Evolutionary conservation across 2,113 vertebrate species (phyloP), one percentile per base, ranked within the genome.

Genomic region (Dicerorhinus sumatrensis): DNA sequence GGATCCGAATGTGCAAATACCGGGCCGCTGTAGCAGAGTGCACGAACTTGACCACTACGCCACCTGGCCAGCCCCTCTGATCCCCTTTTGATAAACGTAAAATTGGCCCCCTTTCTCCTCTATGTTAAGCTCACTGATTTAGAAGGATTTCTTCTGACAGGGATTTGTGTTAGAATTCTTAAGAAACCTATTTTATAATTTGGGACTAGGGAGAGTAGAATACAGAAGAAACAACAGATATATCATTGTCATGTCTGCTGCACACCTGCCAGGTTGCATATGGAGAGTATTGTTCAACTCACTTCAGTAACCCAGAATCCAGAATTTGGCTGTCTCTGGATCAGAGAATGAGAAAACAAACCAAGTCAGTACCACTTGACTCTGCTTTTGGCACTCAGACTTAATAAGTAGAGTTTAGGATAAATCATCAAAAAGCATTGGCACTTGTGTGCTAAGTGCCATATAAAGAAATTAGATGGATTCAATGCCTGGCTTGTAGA

Each of bases 111-210:
- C 17, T 81, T 97, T 95, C 42, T 91, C 36, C 54, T 83, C 18
- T 86, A 0, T 93, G 56, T 82, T 86, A 56, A 90, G 51, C 21
- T 89, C 69, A 65, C 2, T 75, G 18, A 18, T 90, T 90, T 92
- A 67, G 81, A 88, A 94, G 4, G 58, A 83, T 60, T 87, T 76
- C 33, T 16, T 73, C 39, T 63, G 21, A 69, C 14, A 83, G 62
- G 21, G 9, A 92, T 92, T 82, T 72, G 17, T 88, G 14, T 56
- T 92, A 63, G 20, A 88, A 79, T 88, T 94, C 42, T 89, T 93
- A 84, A 94, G 31, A 90, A 96, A 81, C 16, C 1, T 73, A 33
- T 81, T 82, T 86, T 88, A 58, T 92, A 80, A 62, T 29, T 65
- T 65, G 36, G 25, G 60, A 80, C 75, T 56, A 46, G 31, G 36